A percentile compares a stretch with the other conserved stretches of the same genome.
These are phyloP conservation scores for Nasonovia ribisnigri DNA, from an alignment of 2,888 invertebrate species.

Conservation along the genomic window DNA sequence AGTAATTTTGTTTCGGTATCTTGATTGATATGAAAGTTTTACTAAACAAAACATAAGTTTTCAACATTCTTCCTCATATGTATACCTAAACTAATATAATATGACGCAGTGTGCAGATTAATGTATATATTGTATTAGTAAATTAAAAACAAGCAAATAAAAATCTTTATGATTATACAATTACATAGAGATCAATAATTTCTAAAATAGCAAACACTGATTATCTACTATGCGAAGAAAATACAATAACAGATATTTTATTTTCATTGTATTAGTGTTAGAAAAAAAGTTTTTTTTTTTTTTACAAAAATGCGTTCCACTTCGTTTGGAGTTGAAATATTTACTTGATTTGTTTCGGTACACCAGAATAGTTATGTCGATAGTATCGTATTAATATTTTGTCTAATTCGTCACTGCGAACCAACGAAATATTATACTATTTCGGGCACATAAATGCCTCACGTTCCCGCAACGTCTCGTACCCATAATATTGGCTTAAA, in stretches of 20 bases:
- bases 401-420: not conserved
- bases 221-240: not conserved
- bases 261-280: not conserved
- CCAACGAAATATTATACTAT: not conserved
- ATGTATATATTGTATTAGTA: not conserved
- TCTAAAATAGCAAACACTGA: not conserved
- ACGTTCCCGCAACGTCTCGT: not conserved
- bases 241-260: not conserved
- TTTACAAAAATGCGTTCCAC: not conserved
- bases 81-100: not conserved
- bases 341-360: not conserved
- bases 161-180: not conserved
- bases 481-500: not conserved
- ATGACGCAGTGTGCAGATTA: not conserved
- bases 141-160: not conserved
- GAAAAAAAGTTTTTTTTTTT: not conserved
- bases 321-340: not conserved
- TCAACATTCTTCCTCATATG: not conserved
- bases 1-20: not conserved
- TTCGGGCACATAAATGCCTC: not conserved
- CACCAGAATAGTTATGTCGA: not conserved
- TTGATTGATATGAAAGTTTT: not conserved
- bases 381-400: not conserved
- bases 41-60: not conserved
- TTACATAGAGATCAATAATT: not conserved